Evolutionary conservation across 2,797 vertebrate species (phyloP), one percentile per base, ranked within the genome.

Genomic region (Sebastes steindachneri): DNA sequence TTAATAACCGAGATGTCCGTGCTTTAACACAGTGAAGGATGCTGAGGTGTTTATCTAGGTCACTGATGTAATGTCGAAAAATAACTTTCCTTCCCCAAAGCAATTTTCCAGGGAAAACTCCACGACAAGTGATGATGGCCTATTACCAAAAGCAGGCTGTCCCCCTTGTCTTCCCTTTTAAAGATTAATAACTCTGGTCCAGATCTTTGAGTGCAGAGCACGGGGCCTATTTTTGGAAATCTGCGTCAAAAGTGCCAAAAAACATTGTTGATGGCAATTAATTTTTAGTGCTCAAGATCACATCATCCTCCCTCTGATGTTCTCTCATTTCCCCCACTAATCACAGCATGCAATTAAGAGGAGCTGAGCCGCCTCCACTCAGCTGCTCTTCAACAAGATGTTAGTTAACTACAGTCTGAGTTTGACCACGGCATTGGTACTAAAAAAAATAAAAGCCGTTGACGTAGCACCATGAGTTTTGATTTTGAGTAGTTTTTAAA

Each of bases 121-220:
- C 33, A 78, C 79, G 82, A 87, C 87, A 89, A 89, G 87, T 85
- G 79, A 77, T 77, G 66, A 75, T 86, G 87, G 87, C 73, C 82
- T 80, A 41, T 75, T 88, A 92, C 90, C 85, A 89, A 87, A 88
- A 72, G 75, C 69, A 77, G 74, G 19, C 25, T 51, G 82, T 85
- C 86, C 86, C 87, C 79, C 66, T 66, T 66, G 82, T 83, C 63
- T 80, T 75, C n/a, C 64, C 68, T 64, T 84, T 90, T 35, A 89
- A 93, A 89, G 53, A 87, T 91, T 73, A 77, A 89, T 85, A 85
- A 82, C 83, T 69, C 26, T 68, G 8, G 37, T 73, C 74, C 75
- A 65, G 73, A 55, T 84, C 73, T 84, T 84, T 37, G 53, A 83
- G 9, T 66, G 73, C 63, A 54, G 64, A 82, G 73, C 33, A 57